Percentiles rank a stretch among this genome's conserved stretches.
Conservation (phyloP, 2,113 vertebrate genomes). For the Prolemur simus region DNA sequence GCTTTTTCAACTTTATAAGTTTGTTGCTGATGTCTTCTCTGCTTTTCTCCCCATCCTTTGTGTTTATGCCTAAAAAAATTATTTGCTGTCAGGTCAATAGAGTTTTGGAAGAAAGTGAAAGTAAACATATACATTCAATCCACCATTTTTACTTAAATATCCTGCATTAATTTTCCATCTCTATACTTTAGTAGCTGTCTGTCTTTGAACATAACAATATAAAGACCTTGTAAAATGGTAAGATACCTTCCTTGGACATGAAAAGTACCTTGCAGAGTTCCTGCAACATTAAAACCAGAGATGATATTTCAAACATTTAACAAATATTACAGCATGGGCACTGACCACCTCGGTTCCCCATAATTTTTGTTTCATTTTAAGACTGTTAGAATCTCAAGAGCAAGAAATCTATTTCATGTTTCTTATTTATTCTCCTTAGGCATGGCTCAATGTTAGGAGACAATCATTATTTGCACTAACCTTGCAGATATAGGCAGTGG, state of each 20-base stretch:
- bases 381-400: background rate
- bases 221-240: background rate
- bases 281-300: background rate
- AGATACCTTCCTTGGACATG: background rate
- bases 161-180: background rate
- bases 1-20: background rate
- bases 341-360: background rate
- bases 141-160: background rate
- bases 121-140: background rate
- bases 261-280: background rate
- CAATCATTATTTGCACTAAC: background rate
- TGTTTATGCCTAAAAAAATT: background rate
- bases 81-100: background rate
- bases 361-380: background rate
- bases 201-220: background rate
- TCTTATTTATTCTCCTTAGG: background rate
- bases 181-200: background rate
- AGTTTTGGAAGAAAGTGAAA: background rate
- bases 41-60: background rate
- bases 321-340: background rate
- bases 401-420: background rate
- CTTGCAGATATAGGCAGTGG: background rate
- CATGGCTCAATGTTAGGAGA: background rate
- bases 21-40: background rate
- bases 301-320: background rate